phyloP scores from a whole-genome alignment of 2,888 invertebrate species.

The Archips xylosteana region DNA sequence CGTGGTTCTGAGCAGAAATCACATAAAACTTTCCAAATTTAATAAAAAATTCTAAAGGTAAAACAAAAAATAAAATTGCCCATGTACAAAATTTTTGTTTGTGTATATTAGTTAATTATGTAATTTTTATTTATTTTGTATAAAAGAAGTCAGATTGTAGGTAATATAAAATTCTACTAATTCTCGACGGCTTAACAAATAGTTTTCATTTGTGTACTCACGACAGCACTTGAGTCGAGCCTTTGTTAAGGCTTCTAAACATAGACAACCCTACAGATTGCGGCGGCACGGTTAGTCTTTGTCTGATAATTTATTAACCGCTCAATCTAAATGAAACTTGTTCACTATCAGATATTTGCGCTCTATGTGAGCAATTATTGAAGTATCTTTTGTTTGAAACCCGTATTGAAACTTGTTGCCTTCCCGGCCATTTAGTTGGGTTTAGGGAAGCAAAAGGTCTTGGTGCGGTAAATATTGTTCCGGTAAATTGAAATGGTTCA shows the following conservation, averaged over 20 bases:
- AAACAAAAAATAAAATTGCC: too few species aligned
- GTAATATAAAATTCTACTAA: slow-evolving; percentile 20
- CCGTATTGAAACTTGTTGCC: background rate
- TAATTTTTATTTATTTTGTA: too few species aligned
- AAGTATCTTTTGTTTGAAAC: slow-evolving; percentile 11
- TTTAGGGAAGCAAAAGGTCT: background rate
- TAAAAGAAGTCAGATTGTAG: background rate
- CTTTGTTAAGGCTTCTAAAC: slow-evolving; percentile 31
- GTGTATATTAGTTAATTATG: too few species aligned
- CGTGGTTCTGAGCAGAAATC: too few species aligned
- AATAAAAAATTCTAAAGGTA: too few species aligned
- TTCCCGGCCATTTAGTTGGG: background rate
- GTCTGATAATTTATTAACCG: slow-evolving; percentile 39
- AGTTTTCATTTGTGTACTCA: slow-evolving; percentile 30
- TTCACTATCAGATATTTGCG: slow-evolving; percentile 17
- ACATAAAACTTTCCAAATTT: too few species aligned
- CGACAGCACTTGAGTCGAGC: slow-evolving; percentile 18
- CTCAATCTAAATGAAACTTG: slow-evolving; percentile 29
- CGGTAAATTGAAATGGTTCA: too few species aligned
- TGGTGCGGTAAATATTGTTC: background rate
- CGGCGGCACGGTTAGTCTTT: slow-evolving; percentile 32
- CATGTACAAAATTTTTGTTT: too few species aligned
- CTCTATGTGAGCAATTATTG: slow-evolving; percentile 16
- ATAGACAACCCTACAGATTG: slow-evolving; percentile 37
- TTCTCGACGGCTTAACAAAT: slow-evolving; percentile 31